Base-by-base conservation (phyloP, 2,888 invertebrate genomes). In the Philonicus albiceps region DNA sequence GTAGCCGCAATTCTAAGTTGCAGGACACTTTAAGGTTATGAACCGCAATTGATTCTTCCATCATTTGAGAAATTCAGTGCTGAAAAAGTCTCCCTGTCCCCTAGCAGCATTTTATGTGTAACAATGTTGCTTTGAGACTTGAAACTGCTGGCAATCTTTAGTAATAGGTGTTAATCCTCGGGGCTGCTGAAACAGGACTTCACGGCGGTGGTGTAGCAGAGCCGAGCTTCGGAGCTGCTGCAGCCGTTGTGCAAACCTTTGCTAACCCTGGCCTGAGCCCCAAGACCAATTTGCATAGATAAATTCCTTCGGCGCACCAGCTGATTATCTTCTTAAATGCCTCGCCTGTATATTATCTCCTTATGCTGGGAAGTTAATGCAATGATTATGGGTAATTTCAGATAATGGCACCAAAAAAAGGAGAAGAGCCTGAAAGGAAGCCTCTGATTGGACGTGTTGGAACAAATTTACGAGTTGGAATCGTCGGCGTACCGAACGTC, bases 401-500 rank as follows among this genome's bases (percentile, higher is more conserved):
- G 87, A 87, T 87, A 87, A 92, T 92, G 92, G 91, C 96, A 90
- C 97, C 97, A 11, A 97, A 97, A 93, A 99, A 99, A 93, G 96
- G 96, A 88, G 97, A 96, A 90, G 97, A 96, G 91, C 96, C 96
- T 19, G 97, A 98, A 92, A 95, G 95, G 91, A 97, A 98, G 90
- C 96, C 97, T 34, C 93, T 99, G 86, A 97, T 99, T 91, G 99
- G 99, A 31, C 94, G 99, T 89, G 96, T 99, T 87, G 98, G 98
- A 73, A 99, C 98, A 85, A 99, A 98, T 93, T 94, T 99, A 88
- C 98, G 98, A 93, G 96, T 98, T 89, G 99, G 99, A 87, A 99
- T 99, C 91, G 97, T 98, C 87, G 97, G 97, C 80, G 95, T 99
- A 86, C 99, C 99, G 37, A 99, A 99, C 94, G 99, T 99, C 88